A percentile compares a stretch with the other conserved stretches of the same genome.
Evolutionary conservation across 1,140 invertebrate species (phyloP).

Genomic region (Zaprionus africanus): DNA sequence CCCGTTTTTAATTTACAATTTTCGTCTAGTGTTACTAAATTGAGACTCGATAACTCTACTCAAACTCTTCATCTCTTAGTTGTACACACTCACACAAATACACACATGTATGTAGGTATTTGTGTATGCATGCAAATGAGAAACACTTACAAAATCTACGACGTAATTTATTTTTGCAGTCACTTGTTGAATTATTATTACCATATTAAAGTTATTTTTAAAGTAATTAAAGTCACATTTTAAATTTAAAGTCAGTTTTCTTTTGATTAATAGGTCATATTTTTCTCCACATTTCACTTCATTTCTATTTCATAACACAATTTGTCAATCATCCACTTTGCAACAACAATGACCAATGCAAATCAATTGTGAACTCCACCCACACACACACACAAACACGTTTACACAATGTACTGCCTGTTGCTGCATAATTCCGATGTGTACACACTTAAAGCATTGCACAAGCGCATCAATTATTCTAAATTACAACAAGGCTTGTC

Average conservation of each 20-base stretch:
- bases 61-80: no score
- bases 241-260: no score
- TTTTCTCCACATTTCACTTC: not conserved
- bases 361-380: conserved; percentile 19
- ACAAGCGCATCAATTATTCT: conserved; percentile 11
- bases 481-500: not conserved
- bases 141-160: no score
- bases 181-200: not conserved
- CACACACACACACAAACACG: conserved; percentile 10
- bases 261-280: not conserved
- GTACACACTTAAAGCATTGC: conserved; percentile 16
- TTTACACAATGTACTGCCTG: not conserved
- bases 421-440: not conserved
- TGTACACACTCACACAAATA: not conserved
- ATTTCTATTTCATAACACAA: not conserved
- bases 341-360: conserved; percentile 1
- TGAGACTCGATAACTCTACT: not conserved
- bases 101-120: no score
- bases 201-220: not conserved
- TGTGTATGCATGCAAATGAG: not conserved
- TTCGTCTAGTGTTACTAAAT: not conserved
- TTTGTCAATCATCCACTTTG: not conserved
- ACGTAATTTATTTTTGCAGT: not conserved
- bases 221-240: no score
- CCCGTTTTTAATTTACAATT: not conserved